Base-by-base conservation (phyloP, 2,797 vertebrate species). In the Ceryle rudis region DNA sequence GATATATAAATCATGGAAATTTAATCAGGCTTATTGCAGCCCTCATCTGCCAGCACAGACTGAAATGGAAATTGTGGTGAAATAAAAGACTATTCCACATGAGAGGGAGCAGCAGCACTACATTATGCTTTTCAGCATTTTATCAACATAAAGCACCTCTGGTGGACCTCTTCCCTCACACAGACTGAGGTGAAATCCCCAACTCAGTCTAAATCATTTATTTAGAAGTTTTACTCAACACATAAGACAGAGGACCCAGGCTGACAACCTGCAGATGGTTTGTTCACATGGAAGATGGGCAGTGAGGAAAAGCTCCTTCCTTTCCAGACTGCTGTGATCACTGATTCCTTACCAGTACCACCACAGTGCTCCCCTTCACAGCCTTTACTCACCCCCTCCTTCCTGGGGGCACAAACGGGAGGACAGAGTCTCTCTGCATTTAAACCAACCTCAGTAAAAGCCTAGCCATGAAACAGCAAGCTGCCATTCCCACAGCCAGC, bases 1-100 rank as follows among this genome's bases (percentile, higher is more conserved):
- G 89, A 83, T 90, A 93, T 66, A 96, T 96, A 96, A 97, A 95
- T 96, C 90, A 95, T 81, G 85, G 93, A 96, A 91, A 94, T 95
- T 95, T 96, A 95, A 96, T 95, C 93, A 96, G 85, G 58, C 89
- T 96, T 95, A 95, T 91, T 96, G 93, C 83, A 94, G 89, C 64
- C 62, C 77, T 97, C 86, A 84, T 77, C 81, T 97, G 90, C 92
- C 93, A 96, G 81, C 66, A 90, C 37, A 79, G 83, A 60, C 71
- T 67, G 58, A 90, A 90, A 87, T 37, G 64, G 89, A 94, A 84
- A 39, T 66, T 60, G 18, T 26, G 2, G 60, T 60, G 60, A 89
- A 96, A 95, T 70, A 88, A 95, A 41, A 94, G 58, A 54, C 35
- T 73, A 46, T 66, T 81, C 42, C 55, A 86, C 90, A 86, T 81